Base-by-base conservation (phyloP, 2,797 vertebrate genomes). In the Sebastes minor region DNA sequence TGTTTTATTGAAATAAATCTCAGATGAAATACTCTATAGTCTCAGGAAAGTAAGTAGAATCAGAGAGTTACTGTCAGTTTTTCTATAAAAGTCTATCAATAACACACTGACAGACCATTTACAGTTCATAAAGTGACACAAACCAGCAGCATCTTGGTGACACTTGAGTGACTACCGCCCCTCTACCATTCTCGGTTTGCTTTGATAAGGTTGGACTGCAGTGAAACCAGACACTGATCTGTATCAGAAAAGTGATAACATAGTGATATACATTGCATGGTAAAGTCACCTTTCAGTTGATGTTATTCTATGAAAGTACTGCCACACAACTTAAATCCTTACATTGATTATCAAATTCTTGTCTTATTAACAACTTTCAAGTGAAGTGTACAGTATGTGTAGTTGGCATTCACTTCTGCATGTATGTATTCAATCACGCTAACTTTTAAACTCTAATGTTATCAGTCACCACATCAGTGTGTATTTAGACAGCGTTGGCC, bases 141-240 rank as follows among this genome's bases (percentile, higher is more conserved):
- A 85, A 91, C 79, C 91, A 93, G 91, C 42, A 70, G 68, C 81
- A 38, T 84, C 57, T 64, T 25, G 33, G 86, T 93, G 91, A 93
- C 93, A 94, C 86, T 89, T 87, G 79, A 91, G 82, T 89, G 88
- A 86, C 82, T 79, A 78, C 71, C 74, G 81, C 59, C 76, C 71
- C 35, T 66, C 0, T 52, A 74, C 78, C 84, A 78, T 87, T 91
- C 89, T 75, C 69, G 83, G 56, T 81, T 85, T 83, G 84, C 83
- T 83, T 72, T 90, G 92, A 93, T 95, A 95, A 94, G 86, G 71
- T 18, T 56, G 30, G 69, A 55, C 87, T 81, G 71, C 76, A 85
- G 87, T 89, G 87, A 92, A 94, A 93, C 90, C 93, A 95, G 91
- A 89, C 87, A 71, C 91, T 87, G 90, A 92, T 92, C 83, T 85